A percentile compares a stretch with the other conserved stretches of the same genome.
phyloP scores from a whole-genome alignment of 1,140 invertebrate species.

The Phocides pigmalion region DNA sequence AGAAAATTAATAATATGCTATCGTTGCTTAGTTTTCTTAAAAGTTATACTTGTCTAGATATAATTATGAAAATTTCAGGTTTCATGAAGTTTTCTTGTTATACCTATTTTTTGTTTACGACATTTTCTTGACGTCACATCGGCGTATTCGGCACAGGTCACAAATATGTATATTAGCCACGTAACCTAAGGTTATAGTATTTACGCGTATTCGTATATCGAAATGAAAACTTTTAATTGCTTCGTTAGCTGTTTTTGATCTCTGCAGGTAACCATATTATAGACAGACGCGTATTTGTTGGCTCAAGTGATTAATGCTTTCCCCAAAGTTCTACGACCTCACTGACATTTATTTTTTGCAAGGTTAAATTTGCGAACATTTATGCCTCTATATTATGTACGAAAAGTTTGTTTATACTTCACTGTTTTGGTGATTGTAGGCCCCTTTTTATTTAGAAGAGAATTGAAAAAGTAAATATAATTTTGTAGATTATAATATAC shows the following conservation, averaged over 20 bases:
- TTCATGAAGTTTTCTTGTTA: no score
- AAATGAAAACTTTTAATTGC: conserved; percentile 25
- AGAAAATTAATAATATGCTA: no score
- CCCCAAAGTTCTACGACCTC: not conserved
- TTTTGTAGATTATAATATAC: no score
- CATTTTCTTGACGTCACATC: no score
- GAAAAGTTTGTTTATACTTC: not conserved
- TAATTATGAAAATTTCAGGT: no score
- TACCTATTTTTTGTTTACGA: no score
- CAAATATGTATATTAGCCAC: not conserved
- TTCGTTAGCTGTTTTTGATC: conserved; percentile 28
- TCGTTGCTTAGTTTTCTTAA: no score
- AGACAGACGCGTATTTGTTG: conserved; percentile 11
- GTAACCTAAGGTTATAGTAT: not conserved
- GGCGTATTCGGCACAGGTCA: no score
- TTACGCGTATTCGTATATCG: conserved; percentile 6
- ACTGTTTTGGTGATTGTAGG: not conserved
- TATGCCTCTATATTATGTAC: not conserved
- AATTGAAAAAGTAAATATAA: no score
- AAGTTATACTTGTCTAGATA: no score
- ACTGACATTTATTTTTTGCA: conserved; percentile 11
- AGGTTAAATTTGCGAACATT: not conserved
- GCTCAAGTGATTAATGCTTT: conserved; percentile 12
- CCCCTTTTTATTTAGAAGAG: no score
- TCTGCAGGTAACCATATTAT: conserved; percentile 14